Evolutionary conservation across 2,888 invertebrate genomes (phyloP).

Genomic region (Eucriotettix oculatus): DNA sequence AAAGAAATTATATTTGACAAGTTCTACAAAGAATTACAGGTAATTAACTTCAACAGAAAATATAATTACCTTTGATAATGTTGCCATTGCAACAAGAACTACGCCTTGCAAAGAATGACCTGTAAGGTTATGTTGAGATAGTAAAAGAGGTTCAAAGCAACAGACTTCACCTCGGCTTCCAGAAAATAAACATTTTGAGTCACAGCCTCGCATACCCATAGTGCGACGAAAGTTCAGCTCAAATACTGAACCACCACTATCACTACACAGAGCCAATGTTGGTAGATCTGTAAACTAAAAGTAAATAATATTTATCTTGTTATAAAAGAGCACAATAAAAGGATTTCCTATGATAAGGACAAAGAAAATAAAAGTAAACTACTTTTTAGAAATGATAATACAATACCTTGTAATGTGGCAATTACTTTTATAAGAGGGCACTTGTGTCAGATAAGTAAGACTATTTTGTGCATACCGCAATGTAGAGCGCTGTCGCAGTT

Average conservation of each 20-base stretch:
- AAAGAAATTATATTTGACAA: too few relatives aligned
- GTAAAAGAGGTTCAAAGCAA: constrained; percentile 48
- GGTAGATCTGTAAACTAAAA: constrained; percentile 50
- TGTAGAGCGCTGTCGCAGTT: too few relatives aligned
- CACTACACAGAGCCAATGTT: constrained; percentile 63
- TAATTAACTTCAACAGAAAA: not conserved
- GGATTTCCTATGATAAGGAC: too few relatives aligned
- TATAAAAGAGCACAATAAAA: too few relatives aligned
- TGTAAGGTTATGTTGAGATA: constrained; percentile 31
- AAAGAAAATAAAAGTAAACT: too few relatives aligned
- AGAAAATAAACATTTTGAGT: constrained; percentile 87
- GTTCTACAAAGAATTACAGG: not conserved
- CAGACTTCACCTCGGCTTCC: constrained; percentile 93
- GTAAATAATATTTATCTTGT: too few relatives aligned
- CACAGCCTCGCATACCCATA: constrained; percentile 73
- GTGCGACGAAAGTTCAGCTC: constrained; percentile 76
- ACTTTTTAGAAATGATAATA: too few relatives aligned
- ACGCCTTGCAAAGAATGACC: constrained; percentile 52
- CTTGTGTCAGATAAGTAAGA: too few relatives aligned
- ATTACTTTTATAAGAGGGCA: too few relatives aligned
- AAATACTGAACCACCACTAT: constrained; percentile 93
- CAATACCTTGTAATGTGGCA: too few relatives aligned
- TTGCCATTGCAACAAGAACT: constrained; percentile 80
- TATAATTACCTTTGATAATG: constrained; percentile 62
- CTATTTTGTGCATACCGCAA: too few relatives aligned